Percentiles rank a stretch among this genome's conserved stretches.
These are phyloP conservation scores for Sarcoramphus papa DNA, from an alignment of 2,797 vertebrate genomes.

Conservation along the genomic window DNA sequence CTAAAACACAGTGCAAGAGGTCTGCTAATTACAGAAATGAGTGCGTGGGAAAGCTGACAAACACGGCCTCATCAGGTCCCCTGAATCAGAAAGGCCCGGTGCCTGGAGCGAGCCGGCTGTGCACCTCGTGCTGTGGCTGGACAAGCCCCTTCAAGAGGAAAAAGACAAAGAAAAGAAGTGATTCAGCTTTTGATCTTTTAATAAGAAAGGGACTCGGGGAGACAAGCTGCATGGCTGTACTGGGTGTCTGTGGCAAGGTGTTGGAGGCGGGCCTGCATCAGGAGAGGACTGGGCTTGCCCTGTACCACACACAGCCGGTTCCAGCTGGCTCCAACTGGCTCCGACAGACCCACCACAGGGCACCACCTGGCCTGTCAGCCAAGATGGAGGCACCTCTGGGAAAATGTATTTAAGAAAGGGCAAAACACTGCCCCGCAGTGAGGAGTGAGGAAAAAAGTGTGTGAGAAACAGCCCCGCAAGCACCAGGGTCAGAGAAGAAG, in stretches of 20 bases:
- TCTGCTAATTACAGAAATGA: neutral
- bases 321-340: neutral
- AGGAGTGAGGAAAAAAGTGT: neutral
- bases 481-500: neutral
- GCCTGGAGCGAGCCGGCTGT: fast-evolving
- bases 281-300: too few relatives aligned
- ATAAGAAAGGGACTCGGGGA: neutral
- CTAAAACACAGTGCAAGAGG: neutral
- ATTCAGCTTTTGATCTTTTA: neutral
- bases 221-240: neutral
- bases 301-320: neutral
- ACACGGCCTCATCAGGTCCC: neutral
- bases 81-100: neutral
- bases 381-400: neutral
- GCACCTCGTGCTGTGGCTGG: neutral
- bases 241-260: neutral
- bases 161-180: neutral
- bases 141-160: neutral
- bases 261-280: neutral
- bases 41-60: neutral
- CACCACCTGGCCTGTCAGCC: neutral
- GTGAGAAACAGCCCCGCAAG: neutral
- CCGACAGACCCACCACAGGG: fast-evolving
- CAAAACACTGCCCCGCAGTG: neutral
- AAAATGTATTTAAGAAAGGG: neutral